phyloP scores from a whole-genome alignment of 2,113 vertebrate genomes.

The Chauna torquata region DNA sequence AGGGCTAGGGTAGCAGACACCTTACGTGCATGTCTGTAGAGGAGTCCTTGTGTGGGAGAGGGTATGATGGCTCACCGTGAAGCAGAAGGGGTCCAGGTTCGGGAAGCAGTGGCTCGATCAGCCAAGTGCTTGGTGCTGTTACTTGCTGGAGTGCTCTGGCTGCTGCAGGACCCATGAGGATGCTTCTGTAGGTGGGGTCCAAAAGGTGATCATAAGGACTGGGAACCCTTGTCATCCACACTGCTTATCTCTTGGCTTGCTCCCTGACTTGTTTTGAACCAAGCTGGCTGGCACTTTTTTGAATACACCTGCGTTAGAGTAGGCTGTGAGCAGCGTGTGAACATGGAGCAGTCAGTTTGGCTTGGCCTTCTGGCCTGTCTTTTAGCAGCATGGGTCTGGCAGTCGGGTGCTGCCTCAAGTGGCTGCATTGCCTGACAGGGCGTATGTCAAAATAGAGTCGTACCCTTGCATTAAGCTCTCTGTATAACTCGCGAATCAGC shows the following conservation, averaged over 20 bases:
- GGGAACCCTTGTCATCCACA: neutral
- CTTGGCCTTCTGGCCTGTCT: neutral
- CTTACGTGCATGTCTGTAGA: neutral
- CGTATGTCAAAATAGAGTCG: neutral
- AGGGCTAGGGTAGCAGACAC: neutral
- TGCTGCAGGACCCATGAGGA: neutral
- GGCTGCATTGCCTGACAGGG: neutral
- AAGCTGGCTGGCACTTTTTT: neutral
- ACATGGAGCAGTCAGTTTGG: neutral
- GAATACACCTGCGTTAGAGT: neutral
- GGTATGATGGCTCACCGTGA: neutral
- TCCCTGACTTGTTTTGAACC: neutral
- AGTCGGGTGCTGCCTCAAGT: neutral
- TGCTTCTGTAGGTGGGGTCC: rapidly evolving
- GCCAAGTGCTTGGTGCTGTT: neutral
- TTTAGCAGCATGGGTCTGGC: neutral
- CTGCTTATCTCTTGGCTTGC: neutral
- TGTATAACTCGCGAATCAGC: neutral
- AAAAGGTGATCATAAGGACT: rapidly evolving
- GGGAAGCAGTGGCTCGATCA: neutral
- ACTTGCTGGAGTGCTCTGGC: neutral
- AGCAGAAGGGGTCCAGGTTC: neutral
- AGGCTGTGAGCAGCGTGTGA: neutral
- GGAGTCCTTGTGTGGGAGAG: neutral
- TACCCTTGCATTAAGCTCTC: neutral